A percentile compares a stretch with the other conserved stretches of the same genome.
phyloP scores from a whole-genome alignment of 1,140 invertebrate species.

The Bombyx mori region ASM3026992v2 NC_085110.1:16165501-16166000 shows the following conservation, averaged over 20 bases:
- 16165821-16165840: slow-evolving; percentile 84
- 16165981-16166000: slow-evolving; percentile 91
- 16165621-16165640: slow-evolving; percentile 86
- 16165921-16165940: slow-evolving; percentile 89
- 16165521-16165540: slow-evolving; percentile 81
- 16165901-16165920: slow-evolving; percentile 81
- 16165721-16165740: slow-evolving; percentile 86
- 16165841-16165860: slow-evolving; percentile 86
- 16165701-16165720: slow-evolving; percentile 89
- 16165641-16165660: slow-evolving; percentile 87
- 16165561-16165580: slow-evolving; percentile 89
- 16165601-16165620: slow-evolving; percentile 77
- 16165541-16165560: slow-evolving; percentile 78
- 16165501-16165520: slow-evolving; percentile 84
- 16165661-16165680: slow-evolving; percentile 79
- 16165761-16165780: slow-evolving; percentile 82
- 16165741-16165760: slow-evolving; percentile 82
- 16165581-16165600: slow-evolving; percentile 84
- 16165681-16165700: slow-evolving; percentile 85
- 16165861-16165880: slow-evolving; percentile 86
- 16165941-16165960: slow-evolving; percentile 84
- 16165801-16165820: slow-evolving; percentile 84
- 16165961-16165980: slow-evolving; percentile 89
- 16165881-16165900: slow-evolving; percentile 84
- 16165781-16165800: slow-evolving; percentile 86